Evolutionary conservation across 2,888 invertebrate genomes (phyloP).

Genomic region (Hirudinaria manillensis): DNA sequence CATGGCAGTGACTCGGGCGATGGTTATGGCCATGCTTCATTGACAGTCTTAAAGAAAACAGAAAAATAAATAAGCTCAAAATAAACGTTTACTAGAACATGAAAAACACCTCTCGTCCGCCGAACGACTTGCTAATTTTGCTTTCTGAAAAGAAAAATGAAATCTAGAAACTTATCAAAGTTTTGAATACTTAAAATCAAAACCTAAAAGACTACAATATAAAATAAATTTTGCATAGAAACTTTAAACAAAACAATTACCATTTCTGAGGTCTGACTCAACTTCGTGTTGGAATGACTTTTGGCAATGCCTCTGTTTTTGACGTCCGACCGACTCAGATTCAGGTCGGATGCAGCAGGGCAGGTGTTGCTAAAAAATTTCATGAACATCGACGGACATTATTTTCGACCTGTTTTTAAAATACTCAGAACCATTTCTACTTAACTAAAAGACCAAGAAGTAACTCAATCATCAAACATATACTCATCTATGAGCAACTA

Average conservation of each 20-base stretch:
- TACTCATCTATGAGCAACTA: no score
- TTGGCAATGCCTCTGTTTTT: neutral
- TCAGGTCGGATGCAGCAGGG: no score
- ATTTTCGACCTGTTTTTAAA: neutral
- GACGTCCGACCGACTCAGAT: no score
- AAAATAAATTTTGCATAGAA: neutral
- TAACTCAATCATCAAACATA: no score
- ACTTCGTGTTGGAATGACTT: neutral
- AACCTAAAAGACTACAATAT: neutral
- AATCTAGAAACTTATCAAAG: neutral
- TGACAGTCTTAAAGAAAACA: no score
- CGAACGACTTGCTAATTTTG: neutral
- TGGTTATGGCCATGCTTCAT: no score
- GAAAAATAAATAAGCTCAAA: neutral
- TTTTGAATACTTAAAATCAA: neutral
- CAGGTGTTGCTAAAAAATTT: no score
- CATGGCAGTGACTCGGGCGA: no score
- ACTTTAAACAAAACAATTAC: no score
- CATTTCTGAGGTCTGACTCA: neutral
- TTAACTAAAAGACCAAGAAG: neutral
- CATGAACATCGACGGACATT: no score
- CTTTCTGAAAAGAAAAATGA: conserved; percentile 5
- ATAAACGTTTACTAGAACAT: neutral
- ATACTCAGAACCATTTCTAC: neutral
- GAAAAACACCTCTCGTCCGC: neutral